Evolutionary conservation across 2,888 invertebrate species (phyloP).

Genomic region (Aporophyla lueneburgensis): DNA sequence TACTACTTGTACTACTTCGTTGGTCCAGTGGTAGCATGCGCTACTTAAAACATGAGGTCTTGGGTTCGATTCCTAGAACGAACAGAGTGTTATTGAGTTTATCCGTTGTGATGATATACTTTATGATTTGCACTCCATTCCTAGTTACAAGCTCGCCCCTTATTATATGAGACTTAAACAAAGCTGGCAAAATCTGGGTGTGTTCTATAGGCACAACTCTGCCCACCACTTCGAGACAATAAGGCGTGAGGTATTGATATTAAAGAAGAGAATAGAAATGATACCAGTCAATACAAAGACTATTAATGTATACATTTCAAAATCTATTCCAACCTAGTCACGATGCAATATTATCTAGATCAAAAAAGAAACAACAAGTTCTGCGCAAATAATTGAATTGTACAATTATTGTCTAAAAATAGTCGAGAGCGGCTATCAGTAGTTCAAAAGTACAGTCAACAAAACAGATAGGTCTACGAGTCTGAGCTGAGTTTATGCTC

Average conservation of each 20-base stretch:
- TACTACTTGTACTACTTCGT: too few species aligned
- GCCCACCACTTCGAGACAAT: too few species aligned
- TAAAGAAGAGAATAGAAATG: not conserved
- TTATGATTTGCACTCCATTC: too few species aligned
- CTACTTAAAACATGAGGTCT: too few species aligned
- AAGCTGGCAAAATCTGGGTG: too few species aligned
- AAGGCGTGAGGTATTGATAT: not conserved
- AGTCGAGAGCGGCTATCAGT: constrained; percentile 20
- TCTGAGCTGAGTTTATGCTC: too few species aligned
- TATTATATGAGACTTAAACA: not conserved
- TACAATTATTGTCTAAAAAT: constrained; percentile 51
- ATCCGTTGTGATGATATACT: too few species aligned
- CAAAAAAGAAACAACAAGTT: constrained; percentile 12
- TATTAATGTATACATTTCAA: not conserved
- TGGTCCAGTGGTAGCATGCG: too few species aligned
- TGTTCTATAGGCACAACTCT: too few species aligned
- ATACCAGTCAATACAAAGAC: not conserved
- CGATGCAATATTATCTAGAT: constrained; percentile 21
- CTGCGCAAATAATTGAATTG: constrained; percentile 46
- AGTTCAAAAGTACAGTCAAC: not conserved
- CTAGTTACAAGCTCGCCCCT: not conserved
- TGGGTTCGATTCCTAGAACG: too few species aligned
- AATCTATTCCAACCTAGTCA: constrained; percentile 23
- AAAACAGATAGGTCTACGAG: not conserved
- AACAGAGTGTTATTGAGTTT: too few species aligned